Base-by-base conservation (phyloP, 2,797 vertebrate species). In the Ptychobarbus kaznakovi region DNA sequence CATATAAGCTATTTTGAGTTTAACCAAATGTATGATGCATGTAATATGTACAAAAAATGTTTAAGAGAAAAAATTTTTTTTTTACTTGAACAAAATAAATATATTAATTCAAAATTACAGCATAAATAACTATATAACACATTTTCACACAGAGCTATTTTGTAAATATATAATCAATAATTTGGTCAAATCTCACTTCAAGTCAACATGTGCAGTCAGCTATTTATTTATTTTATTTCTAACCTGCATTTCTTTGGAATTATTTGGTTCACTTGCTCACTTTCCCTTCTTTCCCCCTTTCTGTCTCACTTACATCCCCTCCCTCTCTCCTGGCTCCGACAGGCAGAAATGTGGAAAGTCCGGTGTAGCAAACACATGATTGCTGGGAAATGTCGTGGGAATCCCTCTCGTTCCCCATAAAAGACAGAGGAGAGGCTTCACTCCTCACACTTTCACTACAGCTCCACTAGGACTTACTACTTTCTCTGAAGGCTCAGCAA, bases 381-480 rank as follows among this genome's bases (percentile, higher is more conserved):
- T 94, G 76, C 90, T 89, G 90, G 92, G 93, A 95, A 94, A 81
- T 84, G 53, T 28, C 83, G 56, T 79, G 84, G 86, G 90, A 93
- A 93, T 66, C 86, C 88, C 91, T 90, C 90, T 80, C 1, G 0
- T 22, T 3, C 3, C 0, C 35, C 22, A 58, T 91, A 94, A 94
- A 94, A 94, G 91, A 5, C 7, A 56, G 28, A 68, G 86, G 65
- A 75, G 79, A 90, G 56, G 89, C 61, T 28, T 88, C 75, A 78
- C 76, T 61, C 46, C 1, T 81, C 42, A 90, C 32, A 25, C 74
- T 84, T 77, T 85, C 76, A 80, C 83, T 73, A 18, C 38, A 85
- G 83, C 83, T 80, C 2, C 40, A 40, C 1, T 9, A 79, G 61
- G 16, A 46, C 32, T 53, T 18, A 15, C 3, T 38, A 25, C 66